These are phyloP conservation scores for Tympanuchus pallidicinctus DNA, from an alignment of 2,113 vertebrate species.

Conservation along the genomic window DNA sequence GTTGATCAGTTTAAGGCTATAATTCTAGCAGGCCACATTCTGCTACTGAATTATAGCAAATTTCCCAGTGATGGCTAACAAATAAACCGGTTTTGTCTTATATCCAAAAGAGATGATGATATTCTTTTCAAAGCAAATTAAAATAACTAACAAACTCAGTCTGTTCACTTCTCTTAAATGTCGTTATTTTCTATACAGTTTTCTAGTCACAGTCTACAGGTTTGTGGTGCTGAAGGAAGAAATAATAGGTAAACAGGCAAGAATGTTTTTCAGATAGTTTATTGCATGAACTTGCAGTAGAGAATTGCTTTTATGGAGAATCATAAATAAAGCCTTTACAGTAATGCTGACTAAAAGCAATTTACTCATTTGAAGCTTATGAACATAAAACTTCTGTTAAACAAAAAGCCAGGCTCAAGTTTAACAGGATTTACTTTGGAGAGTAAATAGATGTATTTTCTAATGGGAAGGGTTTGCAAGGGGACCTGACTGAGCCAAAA, in stretches of 20 bases:
- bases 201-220: background rate
- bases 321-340: background rate
- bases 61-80: background rate
- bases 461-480: background rate
- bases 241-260: background rate
- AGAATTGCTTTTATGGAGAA: background rate
- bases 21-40: background rate
- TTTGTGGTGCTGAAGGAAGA: background rate
- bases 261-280: background rate
- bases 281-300: background rate
- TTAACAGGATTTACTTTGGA: background rate
- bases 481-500: background rate
- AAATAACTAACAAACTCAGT: background rate
- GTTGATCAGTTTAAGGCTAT: background rate
- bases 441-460: background rate
- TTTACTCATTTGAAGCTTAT: background rate
- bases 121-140: slow-evolving; percentile 13
- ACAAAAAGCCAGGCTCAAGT: background rate
- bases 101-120: background rate
- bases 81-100: background rate
- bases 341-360: background rate
- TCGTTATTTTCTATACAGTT: background rate
- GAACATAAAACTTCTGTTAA: background rate
- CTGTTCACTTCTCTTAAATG: background rate
- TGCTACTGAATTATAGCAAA: background rate